Evolutionary conservation across 1,140 invertebrate genomes (phyloP), one percentile per base, ranked within the genome.

Genomic region (Agrilus planipennis): DNA sequence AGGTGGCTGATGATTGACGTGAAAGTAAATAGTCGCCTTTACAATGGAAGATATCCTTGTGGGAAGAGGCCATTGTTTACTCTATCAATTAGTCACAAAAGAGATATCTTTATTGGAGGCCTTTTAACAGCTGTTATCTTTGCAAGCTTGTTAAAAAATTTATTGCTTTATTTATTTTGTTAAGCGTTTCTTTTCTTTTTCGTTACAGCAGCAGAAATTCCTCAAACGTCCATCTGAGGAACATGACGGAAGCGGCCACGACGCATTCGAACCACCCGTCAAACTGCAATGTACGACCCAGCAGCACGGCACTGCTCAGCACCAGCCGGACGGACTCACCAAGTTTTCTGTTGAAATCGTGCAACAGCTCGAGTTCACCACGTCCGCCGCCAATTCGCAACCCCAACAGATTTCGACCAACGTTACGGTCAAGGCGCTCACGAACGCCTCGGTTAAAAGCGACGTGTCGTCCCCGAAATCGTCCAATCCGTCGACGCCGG

Each of bases 301-400:
- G 17, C 61, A 67, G 35, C 55, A 59, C 42, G 57, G 60, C 31
- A 54, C 57, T 50, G 40, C 58, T 45, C n/a, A n/a, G n/a, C 46
- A 63, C 46, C 53, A 62, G 47, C 57, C 63, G 18, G 70, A 71
- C 34, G 75, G 81, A 47, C 69, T 84, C 39, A 83, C 79, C 28
- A 86, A 86, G 56, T 86, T 90, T 62, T 86, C 84, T 0, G 86
- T 91, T 12, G 85, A 91, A 64, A 91, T 91, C 39, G 86, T 87
- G 0, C 87, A 91, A 53, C 85, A 91, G 57, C 58, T 88, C 10
- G 84, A 88, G 51, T 90, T 90, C 53, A 88, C 84, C 17, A 83
- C 81, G 16, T 84, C 81, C 4, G 79, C 79, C 25, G 76, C 81
- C 18, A 81, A 82, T 57, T 52, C 53, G 20, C 82, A 84, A 52